Conservation (phyloP, 2,888 invertebrate species). For the Steromphala cineraria region DNA sequence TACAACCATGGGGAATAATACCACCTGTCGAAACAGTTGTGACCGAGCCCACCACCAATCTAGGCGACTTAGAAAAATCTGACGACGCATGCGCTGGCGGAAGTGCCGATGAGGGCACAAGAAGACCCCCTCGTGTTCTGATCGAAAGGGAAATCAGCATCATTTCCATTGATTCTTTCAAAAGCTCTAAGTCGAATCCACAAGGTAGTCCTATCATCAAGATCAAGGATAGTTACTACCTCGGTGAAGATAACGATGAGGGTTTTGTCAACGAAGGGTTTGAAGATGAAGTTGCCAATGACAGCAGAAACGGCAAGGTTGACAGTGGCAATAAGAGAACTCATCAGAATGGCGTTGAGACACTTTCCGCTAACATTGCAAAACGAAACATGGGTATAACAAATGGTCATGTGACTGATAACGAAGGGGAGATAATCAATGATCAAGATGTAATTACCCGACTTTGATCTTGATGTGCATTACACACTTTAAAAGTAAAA, state of each 20-base stretch:
- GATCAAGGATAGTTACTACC: not conserved
- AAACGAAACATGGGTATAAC: too few species aligned
- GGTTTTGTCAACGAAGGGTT: not conserved
- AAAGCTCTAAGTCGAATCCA: not conserved
- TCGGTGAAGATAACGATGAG: not conserved
- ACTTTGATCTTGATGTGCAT: too few species aligned
- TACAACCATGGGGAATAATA: not conserved
- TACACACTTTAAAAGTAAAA: too few species aligned
- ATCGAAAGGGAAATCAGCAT: not conserved
- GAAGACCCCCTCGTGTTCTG: not conserved
- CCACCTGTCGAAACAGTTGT: not conserved
- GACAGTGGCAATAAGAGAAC: not conserved
- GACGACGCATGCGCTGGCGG: not conserved
- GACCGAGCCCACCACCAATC: not conserved
- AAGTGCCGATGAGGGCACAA: not conserved
- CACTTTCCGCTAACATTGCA: too few species aligned
- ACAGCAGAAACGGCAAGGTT: not conserved
- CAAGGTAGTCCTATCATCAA: not conserved
- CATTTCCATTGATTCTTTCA: not conserved
- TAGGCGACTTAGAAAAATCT: not conserved
- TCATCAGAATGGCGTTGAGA: too few species aligned
- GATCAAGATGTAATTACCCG: too few species aligned
- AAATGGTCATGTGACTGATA: too few species aligned
- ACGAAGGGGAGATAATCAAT: too few species aligned
- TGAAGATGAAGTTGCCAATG: not conserved